Conservation (phyloP, 2,113 vertebrate species). For the Zosterops lateralis region DNA sequence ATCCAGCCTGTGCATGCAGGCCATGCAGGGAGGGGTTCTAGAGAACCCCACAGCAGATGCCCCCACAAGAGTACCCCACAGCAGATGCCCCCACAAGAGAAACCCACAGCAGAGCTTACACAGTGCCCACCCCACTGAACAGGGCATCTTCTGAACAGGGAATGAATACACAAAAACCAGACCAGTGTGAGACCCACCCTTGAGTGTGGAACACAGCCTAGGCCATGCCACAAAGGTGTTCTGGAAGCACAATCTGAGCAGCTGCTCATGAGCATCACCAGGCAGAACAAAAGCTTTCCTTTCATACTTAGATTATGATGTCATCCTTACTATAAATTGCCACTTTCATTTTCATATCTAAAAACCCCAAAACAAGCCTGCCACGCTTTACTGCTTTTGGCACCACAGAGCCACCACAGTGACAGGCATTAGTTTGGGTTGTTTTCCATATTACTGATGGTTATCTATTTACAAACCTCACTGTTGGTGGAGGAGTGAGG, state of each 20-base stretch:
- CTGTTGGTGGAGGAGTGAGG: neutral
- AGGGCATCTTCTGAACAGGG: neutral
- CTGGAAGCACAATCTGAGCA: neutral
- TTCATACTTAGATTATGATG: neutral
- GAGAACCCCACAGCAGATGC: neutral
- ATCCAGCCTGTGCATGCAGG: neutral
- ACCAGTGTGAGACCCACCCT: fast-evolving
- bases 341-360: neutral
- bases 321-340: neutral
- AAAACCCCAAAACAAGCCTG: neutral
- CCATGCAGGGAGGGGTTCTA: neutral
- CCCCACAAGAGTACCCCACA: neutral
- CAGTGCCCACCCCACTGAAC: neutral
- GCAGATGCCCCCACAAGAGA: neutral
- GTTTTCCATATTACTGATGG: neutral
- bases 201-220: neutral
- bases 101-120: neutral
- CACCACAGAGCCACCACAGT: neutral
- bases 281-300: neutral
- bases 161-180: neutral
- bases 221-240: neutral
- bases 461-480: neutral
- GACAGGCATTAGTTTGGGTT: neutral
- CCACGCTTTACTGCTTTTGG: neutral
- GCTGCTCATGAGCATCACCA: neutral